Evolutionary conservation across 2,113 vertebrate species (phyloP).

Genomic region (Ammodytes dubius): DNA sequence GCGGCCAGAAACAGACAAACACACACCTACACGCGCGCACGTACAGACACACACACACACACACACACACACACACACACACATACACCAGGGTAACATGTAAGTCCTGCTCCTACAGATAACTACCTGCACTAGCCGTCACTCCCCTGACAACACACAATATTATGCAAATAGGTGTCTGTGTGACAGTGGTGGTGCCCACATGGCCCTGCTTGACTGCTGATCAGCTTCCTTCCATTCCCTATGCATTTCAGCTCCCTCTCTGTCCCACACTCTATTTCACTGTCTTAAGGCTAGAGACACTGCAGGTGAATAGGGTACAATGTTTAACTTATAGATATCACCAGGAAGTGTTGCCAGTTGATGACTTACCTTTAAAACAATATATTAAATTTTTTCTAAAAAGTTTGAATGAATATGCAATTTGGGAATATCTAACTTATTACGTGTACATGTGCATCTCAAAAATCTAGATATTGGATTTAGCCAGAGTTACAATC

Average conservation of each 20-base stretch:
- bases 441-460: no score
- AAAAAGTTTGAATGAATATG: no score
- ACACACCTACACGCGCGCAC: slow-evolving; percentile 36
- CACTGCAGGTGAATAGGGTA: no score
- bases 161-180: slow-evolving; percentile 83
- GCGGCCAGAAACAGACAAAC: slow-evolving; percentile 31
- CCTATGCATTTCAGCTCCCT: slow-evolving; percentile 27
- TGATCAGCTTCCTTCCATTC: slow-evolving; percentile 66
- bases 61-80: slow-evolving; percentile 26
- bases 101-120: slow-evolving; percentile 71
- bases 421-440: no score
- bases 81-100: slow-evolving; percentile 44
- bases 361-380: no score
- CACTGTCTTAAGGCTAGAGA: slow-evolving; percentile 13
- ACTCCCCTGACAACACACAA: slow-evolving; percentile 83
- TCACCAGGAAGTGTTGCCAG: no score
- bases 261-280: slow-evolving; percentile 19
- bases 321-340: no score
- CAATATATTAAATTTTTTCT: no score
- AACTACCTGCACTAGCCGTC: slow-evolving; percentile 77
- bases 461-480: no score
- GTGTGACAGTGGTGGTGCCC: slow-evolving; percentile 61
- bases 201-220: slow-evolving; percentile 63
- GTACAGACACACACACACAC: slow-evolving; percentile 34
- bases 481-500: no score